Evolutionary conservation across 1,140 invertebrate species (phyloP), one percentile per base, ranked within the genome.

Genomic region (Phthorimaea operculella): DNA sequence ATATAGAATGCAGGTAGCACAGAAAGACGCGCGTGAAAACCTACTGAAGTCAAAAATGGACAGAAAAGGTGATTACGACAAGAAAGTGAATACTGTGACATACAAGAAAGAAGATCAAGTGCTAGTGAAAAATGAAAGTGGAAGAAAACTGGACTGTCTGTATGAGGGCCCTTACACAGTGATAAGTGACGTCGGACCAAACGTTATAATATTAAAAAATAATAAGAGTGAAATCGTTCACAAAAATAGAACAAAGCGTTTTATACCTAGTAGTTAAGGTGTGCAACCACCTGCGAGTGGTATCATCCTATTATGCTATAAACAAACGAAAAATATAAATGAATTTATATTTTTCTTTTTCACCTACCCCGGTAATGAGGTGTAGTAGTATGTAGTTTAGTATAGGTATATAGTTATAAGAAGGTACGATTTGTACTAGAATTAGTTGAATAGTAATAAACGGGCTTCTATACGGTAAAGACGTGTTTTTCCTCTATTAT

Each of bases 201-300:
- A 50, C 15, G 48, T 50, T 9, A 12, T 9, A 33, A 50, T 50
- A 28, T 4, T 28, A 1, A 12, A 28, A 9, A 50, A 50, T 28
- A 14, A 14, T 10, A 50, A 50, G 21, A 33, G 10, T 1, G 21
- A 12, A 10, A 3, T 50, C 1, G 21, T 50, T 28, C 48, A 50
- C n/a, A 50, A 50, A 11, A 50, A 50, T 33, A 21, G 21, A 33
- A 50, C 48, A 5, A 50, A 50, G 15, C 10, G 5, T 21, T 50
- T 12, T 50, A 12, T 50, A 28, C 11, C 36, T 39, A n/a, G n/a
- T 39, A n/a, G n/a, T n/a, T n/a, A n/a, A n/a, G n/a, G n/a, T n/a
- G n/a, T n/a, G n/a, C n/a, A n/a, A n/a, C n/a, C n/a, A n/a, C n/a
- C n/a, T n/a, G n/a, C n/a, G n/a, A n/a, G n/a, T n/a, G n/a, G n/a